Conservation (phyloP, 2,888 invertebrate species). For the Isotomurus palustris region DNA sequence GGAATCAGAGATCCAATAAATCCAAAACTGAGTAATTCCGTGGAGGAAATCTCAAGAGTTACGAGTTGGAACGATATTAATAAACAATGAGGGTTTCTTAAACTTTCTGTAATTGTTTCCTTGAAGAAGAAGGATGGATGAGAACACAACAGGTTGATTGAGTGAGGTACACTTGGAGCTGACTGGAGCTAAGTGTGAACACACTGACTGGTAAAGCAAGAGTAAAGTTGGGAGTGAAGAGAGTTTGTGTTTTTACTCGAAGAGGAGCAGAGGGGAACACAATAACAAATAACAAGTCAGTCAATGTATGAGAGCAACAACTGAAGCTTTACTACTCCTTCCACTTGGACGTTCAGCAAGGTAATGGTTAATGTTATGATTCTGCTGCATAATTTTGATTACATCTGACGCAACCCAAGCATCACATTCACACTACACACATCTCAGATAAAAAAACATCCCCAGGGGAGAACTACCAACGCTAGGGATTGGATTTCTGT, state of each 20-base stretch:
- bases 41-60: no score
- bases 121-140: no score
- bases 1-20: background rate
- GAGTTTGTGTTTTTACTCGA: no score
- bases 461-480: slow-evolving; percentile 4
- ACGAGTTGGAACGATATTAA: no score
- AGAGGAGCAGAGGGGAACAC: background rate
- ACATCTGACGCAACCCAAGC: slow-evolving; percentile 26
- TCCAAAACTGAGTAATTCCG: background rate
- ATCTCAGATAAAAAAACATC: slow-evolving; percentile 1
- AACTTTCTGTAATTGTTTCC: no score
- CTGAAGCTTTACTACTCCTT: background rate
- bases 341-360: slow-evolving; percentile 21
- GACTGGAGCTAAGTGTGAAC: no score
- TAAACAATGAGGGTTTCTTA: no score
- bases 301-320: background rate
- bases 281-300: background rate
- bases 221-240: no score
- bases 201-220: no score
- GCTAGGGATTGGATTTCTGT: background rate
- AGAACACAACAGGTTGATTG: no score
- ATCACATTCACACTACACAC: slow-evolving; percentile 5
- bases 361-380: slow-evolving; percentile 32
- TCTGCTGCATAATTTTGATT: slow-evolving; percentile 26
- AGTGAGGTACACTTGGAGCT: no score